Percentiles rank a stretch among this genome's conserved stretches.
These are phyloP conservation scores for Neria commutata DNA, from an alignment of 2,888 invertebrate genomes.

Conservation along the genomic window DNA sequence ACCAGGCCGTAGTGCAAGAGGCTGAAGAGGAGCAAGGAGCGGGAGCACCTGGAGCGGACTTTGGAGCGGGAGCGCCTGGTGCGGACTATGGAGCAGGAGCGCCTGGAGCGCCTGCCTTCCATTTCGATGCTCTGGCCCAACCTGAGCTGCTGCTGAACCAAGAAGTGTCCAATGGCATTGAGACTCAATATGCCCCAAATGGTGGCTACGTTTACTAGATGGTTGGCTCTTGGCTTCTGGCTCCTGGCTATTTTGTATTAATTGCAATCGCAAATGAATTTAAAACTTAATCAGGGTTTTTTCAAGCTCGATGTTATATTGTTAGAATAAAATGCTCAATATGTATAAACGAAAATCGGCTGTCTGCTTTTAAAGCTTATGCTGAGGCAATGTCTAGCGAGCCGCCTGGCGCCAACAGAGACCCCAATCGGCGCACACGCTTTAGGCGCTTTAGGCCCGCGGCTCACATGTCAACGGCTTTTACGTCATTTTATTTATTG, in stretches of 20 bases:
- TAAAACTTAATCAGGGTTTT: too few species aligned
- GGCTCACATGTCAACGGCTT: too few species aligned
- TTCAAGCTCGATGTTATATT: too few species aligned
- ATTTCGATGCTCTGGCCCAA: background rate
- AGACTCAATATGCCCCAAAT: constrained; percentile 53
- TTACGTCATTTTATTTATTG: too few species aligned
- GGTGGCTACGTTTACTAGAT: constrained; percentile 56
- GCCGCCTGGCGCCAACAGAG: too few species aligned
- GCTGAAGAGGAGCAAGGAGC: background rate
- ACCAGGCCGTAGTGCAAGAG: background rate
- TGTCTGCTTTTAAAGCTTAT: too few species aligned
- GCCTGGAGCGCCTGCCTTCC: too few species aligned
- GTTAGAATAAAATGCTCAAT: too few species aligned
- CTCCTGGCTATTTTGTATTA: constrained; percentile 22
- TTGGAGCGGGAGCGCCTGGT: background rate
- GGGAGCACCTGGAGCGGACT: background rate
- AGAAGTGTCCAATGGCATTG: constrained; percentile 31
- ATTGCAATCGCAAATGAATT: constrained; percentile 19
- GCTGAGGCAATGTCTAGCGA: too few species aligned
- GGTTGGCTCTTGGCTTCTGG: background rate
- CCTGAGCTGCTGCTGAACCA: background rate
- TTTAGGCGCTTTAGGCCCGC: too few species aligned
- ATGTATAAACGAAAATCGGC: too few species aligned
- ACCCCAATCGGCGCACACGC: too few species aligned
- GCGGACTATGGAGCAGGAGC: background rate